Conservation (phyloP, 2,113 vertebrate species). For the Scolopax mira region DNA sequence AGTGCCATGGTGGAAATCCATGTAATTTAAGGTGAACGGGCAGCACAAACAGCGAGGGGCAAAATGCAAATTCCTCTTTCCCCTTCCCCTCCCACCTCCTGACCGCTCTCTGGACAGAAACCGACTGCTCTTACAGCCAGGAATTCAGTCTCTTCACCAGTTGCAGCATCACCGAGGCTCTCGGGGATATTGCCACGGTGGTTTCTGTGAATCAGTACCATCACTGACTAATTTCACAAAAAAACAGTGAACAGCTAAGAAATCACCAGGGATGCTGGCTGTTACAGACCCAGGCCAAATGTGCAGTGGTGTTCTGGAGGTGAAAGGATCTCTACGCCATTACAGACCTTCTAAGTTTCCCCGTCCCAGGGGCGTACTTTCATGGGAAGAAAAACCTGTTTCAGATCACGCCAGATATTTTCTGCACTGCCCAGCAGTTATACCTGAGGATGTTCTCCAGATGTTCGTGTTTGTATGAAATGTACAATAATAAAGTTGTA, state of each 20-base stretch:
- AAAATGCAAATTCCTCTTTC: background rate
- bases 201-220: background rate
- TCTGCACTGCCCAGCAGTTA: constrained; percentile 61
- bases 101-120: background rate
- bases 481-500: constrained; percentile 65
- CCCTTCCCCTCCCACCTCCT: background rate
- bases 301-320: constrained; percentile 6
- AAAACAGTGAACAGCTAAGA: background rate
- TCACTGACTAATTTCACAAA: background rate
- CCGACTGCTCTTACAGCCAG: background rate
- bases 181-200: background rate
- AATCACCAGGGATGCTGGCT: background rate
- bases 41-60: background rate
- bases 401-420: constrained; percentile 44
- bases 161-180: background rate
- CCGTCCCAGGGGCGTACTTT: constrained; percentile 1
- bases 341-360: constrained; percentile 26
- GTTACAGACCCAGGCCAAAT: background rate
- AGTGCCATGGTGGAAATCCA: background rate
- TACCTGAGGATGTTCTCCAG: constrained; percentile 77
- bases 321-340: constrained; percentile 5
- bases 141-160: background rate
- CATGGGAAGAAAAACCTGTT: constrained; percentile 36
- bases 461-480: constrained; percentile 68
- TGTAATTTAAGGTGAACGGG: background rate